Base-by-base conservation (phyloP, 2,888 invertebrate genomes). In the Saturnia pavonia region DNA sequence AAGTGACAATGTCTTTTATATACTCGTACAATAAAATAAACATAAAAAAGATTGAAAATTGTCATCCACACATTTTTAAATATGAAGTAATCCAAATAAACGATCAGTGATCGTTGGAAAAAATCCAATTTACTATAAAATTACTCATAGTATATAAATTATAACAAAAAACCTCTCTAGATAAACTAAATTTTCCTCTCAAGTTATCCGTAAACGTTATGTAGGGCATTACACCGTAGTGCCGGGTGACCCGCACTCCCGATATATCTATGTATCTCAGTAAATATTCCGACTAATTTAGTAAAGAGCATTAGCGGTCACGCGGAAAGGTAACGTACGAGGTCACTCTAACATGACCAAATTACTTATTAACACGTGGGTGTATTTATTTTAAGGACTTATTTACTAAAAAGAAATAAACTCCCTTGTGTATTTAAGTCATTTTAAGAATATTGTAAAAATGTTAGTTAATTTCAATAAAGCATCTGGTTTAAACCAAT, bases 301-400 rank as follows among this genome's bases (percentile, higher is more conserved):
- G 74, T 76, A 75, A 76, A 75, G 75, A 77, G 76, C 72, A 76
- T 74, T 77, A 75, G 74, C 75, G 73, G 67, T 40, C 72, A 57
- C 69, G 54, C 68, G 72, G 71, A 76, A 76, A 73, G 73, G 73
- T 70, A 74, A 71, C 70, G 72, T 71, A 73, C 70, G 72, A 72
- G 68, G 72, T 74, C 78, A 76, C 75, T 76, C 72, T 77, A 73
- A 75, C 74, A 74, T 73, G 65, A 19, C 65, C 77, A 72, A 79
- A 73, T 73, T 73, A 71, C 72, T 76, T 72, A 72, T 75, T 73
- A 68, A 76, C 74, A 22, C 57, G 25, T 14, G 27, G 14, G 25
- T 27, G 25, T 16, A 60, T 60, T 60, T 27, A 6, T 34, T 6
- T 6, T 60, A 27, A 60, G 7, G 4, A 14, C 57, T 27, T 11